phyloP scores from a whole-genome alignment of 2,888 invertebrate genomes.

The Drosophila helvetica region DNA sequence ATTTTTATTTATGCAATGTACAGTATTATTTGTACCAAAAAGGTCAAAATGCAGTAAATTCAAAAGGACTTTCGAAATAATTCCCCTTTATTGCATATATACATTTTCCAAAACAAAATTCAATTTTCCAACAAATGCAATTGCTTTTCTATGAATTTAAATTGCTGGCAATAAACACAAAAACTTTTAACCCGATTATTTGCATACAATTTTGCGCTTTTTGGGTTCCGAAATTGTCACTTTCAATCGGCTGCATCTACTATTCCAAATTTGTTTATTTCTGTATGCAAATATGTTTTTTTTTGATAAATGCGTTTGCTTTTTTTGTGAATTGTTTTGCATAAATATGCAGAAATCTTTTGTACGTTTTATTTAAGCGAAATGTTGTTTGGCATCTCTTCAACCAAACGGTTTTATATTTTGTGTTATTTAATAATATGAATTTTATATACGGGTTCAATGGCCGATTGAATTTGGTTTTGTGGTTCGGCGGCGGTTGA shows the following conservation, averaged over 20 bases:
- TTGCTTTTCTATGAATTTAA: background rate
- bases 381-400: conserved; percentile 10
- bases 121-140: background rate
- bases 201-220: background rate
- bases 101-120: background rate
- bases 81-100: background rate
- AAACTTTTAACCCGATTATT: background rate
- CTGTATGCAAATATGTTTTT: conserved; percentile 11
- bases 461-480: conserved; percentile 15
- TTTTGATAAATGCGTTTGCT: background rate
- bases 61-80: no score
- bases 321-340: conserved; percentile 8
- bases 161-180: background rate
- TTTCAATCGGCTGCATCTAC: background rate
- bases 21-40: background rate
- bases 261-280: conserved; percentile 3
- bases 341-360: conserved; percentile 20
- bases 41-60: no score
- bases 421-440: conserved; percentile 25
- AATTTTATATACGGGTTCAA: conserved; percentile 24
- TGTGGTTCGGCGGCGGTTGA: conserved; percentile 25
- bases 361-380: conserved; percentile 1
- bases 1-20: no score
- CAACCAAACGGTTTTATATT: conserved; percentile 17
- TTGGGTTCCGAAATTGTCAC: background rate